A percentile compares a stretch with the other conserved stretches of the same genome.
phyloP scores from a whole-genome alignment of 2,888 invertebrate genomes.

The Acanthosepion lycidas region DNA sequence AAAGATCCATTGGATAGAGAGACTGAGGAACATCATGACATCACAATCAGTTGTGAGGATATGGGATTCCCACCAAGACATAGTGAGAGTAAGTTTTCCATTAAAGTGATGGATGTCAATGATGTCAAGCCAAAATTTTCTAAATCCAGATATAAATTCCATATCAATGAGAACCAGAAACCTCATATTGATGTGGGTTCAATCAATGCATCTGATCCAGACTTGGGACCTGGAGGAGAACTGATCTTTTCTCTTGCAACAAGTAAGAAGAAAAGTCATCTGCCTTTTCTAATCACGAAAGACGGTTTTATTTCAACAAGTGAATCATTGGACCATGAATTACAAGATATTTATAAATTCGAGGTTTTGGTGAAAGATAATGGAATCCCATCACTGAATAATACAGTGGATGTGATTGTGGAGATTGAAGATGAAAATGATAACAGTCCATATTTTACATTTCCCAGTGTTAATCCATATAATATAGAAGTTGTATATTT shows the following conservation, averaged over 20 bases:
- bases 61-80: constrained; percentile 8
- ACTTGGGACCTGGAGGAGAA: constrained; percentile 14
- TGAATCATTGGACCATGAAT: constrained; percentile 33
- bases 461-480: background rate
- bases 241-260: background rate
- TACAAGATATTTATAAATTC: background rate
- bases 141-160: background rate
- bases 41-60: constrained; percentile 33
- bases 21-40: background rate
- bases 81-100: constrained; percentile 33
- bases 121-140: background rate
- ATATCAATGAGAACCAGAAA: constrained; percentile 6
- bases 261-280: background rate
- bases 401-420: background rate
- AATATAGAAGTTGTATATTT: background rate
- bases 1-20: constrained; percentile 14
- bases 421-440: constrained; percentile 33
- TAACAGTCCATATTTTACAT: constrained; percentile 23
- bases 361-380: constrained; percentile 11
- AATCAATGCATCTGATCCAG: constrained; percentile 22
- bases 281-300: background rate
- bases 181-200: background rate
- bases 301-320: constrained; percentile 10
- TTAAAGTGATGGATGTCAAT: constrained; percentile 21
- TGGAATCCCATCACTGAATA: constrained; percentile 33